Evolutionary conservation across 2,888 invertebrate genomes (phyloP).

Genomic region (Nomada ruficornis): DNA sequence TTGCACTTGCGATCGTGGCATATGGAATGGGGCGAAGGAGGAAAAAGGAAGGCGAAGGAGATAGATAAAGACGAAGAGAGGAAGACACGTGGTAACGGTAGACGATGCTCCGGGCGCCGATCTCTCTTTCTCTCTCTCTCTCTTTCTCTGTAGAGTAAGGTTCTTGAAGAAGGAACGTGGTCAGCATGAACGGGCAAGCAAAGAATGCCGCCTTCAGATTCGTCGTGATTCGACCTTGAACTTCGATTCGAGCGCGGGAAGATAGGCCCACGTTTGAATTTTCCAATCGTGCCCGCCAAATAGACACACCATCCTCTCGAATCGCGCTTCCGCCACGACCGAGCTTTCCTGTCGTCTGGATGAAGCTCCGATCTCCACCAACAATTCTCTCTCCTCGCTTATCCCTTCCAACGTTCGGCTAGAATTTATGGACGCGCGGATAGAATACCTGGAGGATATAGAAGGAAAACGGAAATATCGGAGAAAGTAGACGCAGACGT

Average conservation of each 20-base stretch:
- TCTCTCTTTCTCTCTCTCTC: constrained; percentile 56
- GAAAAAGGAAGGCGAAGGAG: background rate
- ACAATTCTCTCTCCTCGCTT: background rate
- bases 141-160: constrained; percentile 52
- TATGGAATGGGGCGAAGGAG: constrained; percentile 36
- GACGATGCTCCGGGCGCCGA: constrained; percentile 75
- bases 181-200: constrained; percentile 48
- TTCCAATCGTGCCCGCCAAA: background rate
- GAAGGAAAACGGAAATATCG: constrained; percentile 48
- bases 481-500: constrained; percentile 47
- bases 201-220: constrained; percentile 64
- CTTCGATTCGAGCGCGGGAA: background rate
- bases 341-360: background rate
- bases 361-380: constrained; percentile 5
- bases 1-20: constrained; percentile 63
- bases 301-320: too few species aligned
- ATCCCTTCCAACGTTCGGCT: constrained; percentile 19
- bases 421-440: constrained; percentile 56
- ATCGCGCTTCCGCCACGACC: too few species aligned
- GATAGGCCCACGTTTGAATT: background rate
- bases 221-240: constrained; percentile 65
- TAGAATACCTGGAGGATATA: constrained; percentile 31
- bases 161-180: constrained; percentile 60
- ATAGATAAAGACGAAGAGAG: constrained; percentile 7
- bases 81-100: constrained; percentile 75